Evolutionary conservation across 2,888 invertebrate species (phyloP), one percentile per base, ranked within the genome.

Genomic region (Nomada fucata): DNA sequence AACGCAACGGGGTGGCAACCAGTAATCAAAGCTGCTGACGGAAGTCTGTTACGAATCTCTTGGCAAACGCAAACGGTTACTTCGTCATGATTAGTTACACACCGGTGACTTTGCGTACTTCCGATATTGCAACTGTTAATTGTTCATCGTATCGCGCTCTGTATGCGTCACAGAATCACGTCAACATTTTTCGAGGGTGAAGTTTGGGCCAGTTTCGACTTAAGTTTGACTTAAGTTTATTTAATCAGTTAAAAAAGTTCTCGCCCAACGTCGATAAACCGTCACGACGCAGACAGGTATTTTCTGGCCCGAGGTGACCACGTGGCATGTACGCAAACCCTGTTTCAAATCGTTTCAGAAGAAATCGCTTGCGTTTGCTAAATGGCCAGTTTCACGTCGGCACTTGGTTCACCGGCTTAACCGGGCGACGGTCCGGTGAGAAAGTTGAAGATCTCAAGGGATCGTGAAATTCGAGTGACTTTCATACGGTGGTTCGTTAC

Each of bases 331-430:
- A 89, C 57, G 83, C 83, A 77, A 69, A 79, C 88, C 84, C 85
- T 82, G 86, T 85, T 85, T 79, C 69, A 71, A 86, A 87, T 85
- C 84, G 84, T 88, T 88, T 88, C 82, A 87, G 20, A 79, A 85
- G 77, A 77, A 86, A 84, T 84, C 80, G 80, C 71, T 76, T 74
- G 70, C 85, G 82, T 89, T 88, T 88, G 83, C 86, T 86, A 88
- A 88, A 88, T 87, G 78, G 79, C 72, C 20, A 44, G 61, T 53
- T 63, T 36, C 44, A 29, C 26, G 52, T 11, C 52, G 55, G 57
- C 36, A 42, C 64, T 80, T 47, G 57, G 63, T 29, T 61, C 69
- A 64, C 72, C 42, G 26, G 57, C 75, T 79, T 70, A 71, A 42
- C 70, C 55, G 20, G 59, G 50, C 57, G 68, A 76, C 76, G 74